phyloP scores from a whole-genome alignment of 2,888 invertebrate genomes.

The Melanostoma mellinum region DNA sequence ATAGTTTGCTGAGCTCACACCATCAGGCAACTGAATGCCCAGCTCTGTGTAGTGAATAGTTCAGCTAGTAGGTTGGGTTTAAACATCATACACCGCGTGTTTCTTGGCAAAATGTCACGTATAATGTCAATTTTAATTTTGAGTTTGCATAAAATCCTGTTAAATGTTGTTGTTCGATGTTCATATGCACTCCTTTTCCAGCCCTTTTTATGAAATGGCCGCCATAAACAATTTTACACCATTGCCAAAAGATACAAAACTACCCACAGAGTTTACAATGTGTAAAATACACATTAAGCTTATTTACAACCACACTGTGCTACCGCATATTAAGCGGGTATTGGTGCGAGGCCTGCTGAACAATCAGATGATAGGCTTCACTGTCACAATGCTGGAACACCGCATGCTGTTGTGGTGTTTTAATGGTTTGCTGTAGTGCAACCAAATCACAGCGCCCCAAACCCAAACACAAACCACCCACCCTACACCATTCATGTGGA shows the following conservation, averaged over 20 bases:
- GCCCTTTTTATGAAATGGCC: slow-evolving; percentile 14
- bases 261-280: slow-evolving; percentile 66
- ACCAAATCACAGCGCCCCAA: slow-evolving; percentile 32
- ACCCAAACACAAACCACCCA: background rate
- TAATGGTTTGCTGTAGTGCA: slow-evolving; percentile 58
- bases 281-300: slow-evolving; percentile 68
- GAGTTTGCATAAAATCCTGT: slow-evolving; percentile 44
- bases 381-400: slow-evolving; percentile 39
- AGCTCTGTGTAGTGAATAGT: too few species aligned
- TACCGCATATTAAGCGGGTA: slow-evolving; percentile 63
- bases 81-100: background rate
- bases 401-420: slow-evolving; percentile 59
- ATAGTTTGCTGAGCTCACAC: too few species aligned
- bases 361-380: slow-evolving; percentile 47
- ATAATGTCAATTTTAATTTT: slow-evolving; percentile 35
- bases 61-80: background rate
- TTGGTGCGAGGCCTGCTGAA: slow-evolving; percentile 26
- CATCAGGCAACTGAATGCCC: too few species aligned
- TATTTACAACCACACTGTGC: slow-evolving; percentile 69
- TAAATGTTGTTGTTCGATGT: slow-evolving; percentile 4
- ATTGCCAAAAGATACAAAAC: slow-evolving; percentile 66
- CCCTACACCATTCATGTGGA: slow-evolving; percentile 18
- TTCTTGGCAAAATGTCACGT: slow-evolving; percentile 30
- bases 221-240: slow-evolving; percentile 51
- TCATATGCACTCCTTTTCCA: background rate